Conservation (phyloP, 2,888 invertebrate species). For the Pristionchus arcanus region DNA sequence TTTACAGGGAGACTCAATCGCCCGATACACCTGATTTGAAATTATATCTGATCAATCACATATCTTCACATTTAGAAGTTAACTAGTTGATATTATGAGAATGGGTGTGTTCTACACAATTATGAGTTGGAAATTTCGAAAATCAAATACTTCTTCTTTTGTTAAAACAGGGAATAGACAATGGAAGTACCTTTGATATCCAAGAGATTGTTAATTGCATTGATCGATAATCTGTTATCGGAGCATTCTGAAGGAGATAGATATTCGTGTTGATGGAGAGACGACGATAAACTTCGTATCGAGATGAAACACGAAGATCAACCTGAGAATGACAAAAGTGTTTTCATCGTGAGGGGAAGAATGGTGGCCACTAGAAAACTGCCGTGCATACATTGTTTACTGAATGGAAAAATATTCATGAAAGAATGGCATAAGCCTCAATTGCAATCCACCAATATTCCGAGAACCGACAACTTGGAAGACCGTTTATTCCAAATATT, state of each 20-base stretch:
- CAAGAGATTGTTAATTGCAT: neutral
- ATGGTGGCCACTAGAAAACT: neutral
- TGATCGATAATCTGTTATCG: neutral
- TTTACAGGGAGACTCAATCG: conserved; percentile 32
- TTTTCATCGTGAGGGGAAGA: neutral
- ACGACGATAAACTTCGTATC: conserved; percentile 51
- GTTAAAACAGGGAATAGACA: neutral
- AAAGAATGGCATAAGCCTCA: too few species aligned
- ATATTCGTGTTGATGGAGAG: conserved; percentile 45
- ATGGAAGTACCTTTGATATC: conserved; percentile 1
- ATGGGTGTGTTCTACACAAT: too few species aligned
- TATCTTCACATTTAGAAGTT: neutral
- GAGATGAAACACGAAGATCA: conserved; percentile 44
- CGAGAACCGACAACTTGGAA: too few species aligned
- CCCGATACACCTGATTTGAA: neutral
- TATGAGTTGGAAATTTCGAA: too few species aligned
- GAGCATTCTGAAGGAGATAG: conserved; percentile 2
- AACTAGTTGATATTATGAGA: neutral
- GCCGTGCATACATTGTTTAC: too few species aligned
- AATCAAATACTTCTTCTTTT: neutral
- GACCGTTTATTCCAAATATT: too few species aligned
- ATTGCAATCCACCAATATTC: too few species aligned
- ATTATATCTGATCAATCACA: neutral
- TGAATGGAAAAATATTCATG: neutral
- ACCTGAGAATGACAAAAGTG: neutral